These are phyloP conservation scores for Geotrupes spiniger DNA, from an alignment of 2,888 invertebrate genomes.

Conservation along the genomic window DNA sequence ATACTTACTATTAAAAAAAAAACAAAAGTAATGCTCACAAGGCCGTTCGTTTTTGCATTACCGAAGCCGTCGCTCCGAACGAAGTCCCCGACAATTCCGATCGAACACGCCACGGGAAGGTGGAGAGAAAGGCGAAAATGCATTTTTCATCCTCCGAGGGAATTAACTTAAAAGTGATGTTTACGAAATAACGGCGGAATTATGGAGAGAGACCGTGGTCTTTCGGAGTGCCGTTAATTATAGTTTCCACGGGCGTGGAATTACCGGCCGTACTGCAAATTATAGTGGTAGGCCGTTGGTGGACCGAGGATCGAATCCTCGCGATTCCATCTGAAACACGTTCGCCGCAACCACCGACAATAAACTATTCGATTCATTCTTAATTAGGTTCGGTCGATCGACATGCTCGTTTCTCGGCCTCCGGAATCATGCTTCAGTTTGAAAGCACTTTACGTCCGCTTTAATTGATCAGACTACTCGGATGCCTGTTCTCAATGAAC, in stretches of 20 bases:
- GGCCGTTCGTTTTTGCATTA: too few relatives aligned
- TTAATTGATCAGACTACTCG: conserved; percentile 4
- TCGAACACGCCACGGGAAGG: too few relatives aligned
- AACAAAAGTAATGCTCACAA: too few relatives aligned
- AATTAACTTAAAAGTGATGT: background rate
- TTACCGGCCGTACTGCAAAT: conserved; percentile 20
- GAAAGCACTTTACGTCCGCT: background rate
- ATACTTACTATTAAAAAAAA: too few relatives aligned
- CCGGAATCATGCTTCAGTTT: conserved; percentile 4
- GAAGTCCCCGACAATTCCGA: too few relatives aligned
- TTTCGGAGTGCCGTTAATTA: conserved; percentile 21
- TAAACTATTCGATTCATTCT: conserved; percentile 23
- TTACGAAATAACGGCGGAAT: conserved; percentile 5
- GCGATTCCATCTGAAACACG: conserved; percentile 17
- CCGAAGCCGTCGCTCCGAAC: too few relatives aligned
- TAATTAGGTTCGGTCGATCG: conserved; percentile 21
- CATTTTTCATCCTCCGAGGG: too few relatives aligned
- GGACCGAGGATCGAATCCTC: conserved; percentile 13
- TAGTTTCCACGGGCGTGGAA: conserved; percentile 20
- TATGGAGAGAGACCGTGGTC: conserved; percentile 13
- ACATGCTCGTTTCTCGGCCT: conserved; percentile 6
- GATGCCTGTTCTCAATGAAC: background rate
- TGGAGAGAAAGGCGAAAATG: too few relatives aligned
- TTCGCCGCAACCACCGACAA: conserved; percentile 14
- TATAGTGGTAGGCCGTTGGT: conserved; percentile 15